Conservation (phyloP, 2,113 vertebrate species). For the Rhabdornis inornatus region DNA sequence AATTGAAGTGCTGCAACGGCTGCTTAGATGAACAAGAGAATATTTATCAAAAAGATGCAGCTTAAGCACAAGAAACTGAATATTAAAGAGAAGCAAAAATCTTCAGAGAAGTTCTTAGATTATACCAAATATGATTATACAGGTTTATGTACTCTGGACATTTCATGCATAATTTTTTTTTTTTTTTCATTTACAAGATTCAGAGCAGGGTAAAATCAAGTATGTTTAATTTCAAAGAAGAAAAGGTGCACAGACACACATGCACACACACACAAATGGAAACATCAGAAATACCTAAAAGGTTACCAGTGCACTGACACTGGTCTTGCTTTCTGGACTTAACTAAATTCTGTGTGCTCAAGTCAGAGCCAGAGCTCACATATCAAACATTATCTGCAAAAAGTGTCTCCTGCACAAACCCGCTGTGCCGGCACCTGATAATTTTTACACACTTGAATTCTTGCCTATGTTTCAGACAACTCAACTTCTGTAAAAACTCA, state of each 20-base stretch:
- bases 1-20: constrained; percentile 55
- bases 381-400: not conserved
- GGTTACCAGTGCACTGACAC: not conserved
- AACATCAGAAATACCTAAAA: not conserved
- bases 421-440: not conserved
- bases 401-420: not conserved
- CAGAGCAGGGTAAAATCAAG: constrained; percentile 8
- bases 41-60: not conserved
- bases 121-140: not conserved
- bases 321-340: not conserved
- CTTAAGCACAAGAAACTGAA: not conserved
- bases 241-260: not conserved
- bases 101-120: not conserved
- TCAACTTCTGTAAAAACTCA: not conserved
- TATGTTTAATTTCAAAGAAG: not conserved
- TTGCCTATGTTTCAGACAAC: not conserved
- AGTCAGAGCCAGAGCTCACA: not conserved
- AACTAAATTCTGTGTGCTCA: accelerated
- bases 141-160: not conserved
- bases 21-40: constrained; percentile 35
- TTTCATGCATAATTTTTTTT: constrained; percentile 6
- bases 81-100: not conserved
- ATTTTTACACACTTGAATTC: not conserved
- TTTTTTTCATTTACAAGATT: not conserved
- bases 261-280: not conserved